Evolutionary conservation across 2,113 vertebrate genomes (phyloP), one percentile per base, ranked within the genome.

Genomic region (Muscicapa adusta): DNA sequence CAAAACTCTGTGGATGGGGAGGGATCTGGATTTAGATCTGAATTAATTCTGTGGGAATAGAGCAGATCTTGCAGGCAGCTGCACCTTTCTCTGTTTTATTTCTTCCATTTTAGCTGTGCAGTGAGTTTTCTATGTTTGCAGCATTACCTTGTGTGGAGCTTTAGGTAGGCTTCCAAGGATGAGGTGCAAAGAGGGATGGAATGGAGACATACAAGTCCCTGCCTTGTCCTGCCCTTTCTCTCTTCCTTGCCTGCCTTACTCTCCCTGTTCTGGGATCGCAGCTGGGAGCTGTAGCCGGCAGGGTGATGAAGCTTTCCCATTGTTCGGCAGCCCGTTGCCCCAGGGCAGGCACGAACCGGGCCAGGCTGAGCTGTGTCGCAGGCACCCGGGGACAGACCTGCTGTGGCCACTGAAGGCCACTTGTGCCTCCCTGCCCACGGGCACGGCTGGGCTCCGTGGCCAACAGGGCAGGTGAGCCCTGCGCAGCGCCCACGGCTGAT

Each of bases 281-380:
- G 54, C 57, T 85, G 85, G 70, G 24, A 2, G 83, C 79, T 36
- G 70, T 26, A 58, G 70, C 47, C 6, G 0, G 25, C 48, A 71
- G 54, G 47, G 36, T 24, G 26, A 5, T 65, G 60, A 25, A 38
- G 54, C 33, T 91, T 73, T 51, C 29, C 67, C 0, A 0, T 29
- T n/a, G 77, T 45, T 67, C 26, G 75, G 79, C 83, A 75, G 70
- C 42, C 56, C 11, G 20, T 38, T 78, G 38, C 60, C 66, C 34
- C n/a, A 0, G 0, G 17, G 72, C 47, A 67, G 58, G 48, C 48
- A 24, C 0, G 0, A 38, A 15, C n/a, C 4, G 0, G 12, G 20
- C n/a, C 12, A 16, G 60, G 48, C 71, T 74, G 61, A 65, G 61
- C 62, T 85, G 61, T 82, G 61, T 43, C 53, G 16, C 33, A 53